Evolutionary conservation across 1,140 invertebrate species (phyloP).

Genomic region (Rhyacophila brunnea): DNA sequence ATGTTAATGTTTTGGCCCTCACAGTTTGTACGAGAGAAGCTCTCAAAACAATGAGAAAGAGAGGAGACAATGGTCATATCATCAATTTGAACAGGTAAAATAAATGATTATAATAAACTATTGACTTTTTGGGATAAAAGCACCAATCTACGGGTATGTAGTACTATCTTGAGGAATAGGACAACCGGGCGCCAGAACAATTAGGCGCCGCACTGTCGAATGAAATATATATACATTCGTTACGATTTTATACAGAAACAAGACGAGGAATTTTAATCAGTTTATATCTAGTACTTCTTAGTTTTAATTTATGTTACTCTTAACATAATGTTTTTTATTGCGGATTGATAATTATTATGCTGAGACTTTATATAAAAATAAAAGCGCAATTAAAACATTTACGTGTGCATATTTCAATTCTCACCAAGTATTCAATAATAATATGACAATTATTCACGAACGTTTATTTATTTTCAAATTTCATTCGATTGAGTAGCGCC

Average conservation of each 20-base stretch:
- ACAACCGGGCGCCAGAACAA: too few relatives aligned
- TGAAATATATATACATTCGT: too few relatives aligned
- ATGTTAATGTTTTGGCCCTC: slow-evolving; percentile 61
- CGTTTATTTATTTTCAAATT: too few relatives aligned
- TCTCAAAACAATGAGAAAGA: slow-evolving; percentile 59
- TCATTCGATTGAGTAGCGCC: too few relatives aligned
- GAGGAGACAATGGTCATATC: slow-evolving; percentile 63
- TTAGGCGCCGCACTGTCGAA: too few relatives aligned
- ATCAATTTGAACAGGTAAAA: slow-evolving; percentile 63
- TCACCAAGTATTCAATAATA: too few relatives aligned
- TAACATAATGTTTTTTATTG: too few relatives aligned
- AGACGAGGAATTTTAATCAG: too few relatives aligned
- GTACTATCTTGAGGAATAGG: background rate
- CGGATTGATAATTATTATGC: background rate
- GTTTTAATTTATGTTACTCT: background rate
- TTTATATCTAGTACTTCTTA: background rate
- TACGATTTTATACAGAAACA: too few relatives aligned
- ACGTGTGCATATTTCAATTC: background rate
- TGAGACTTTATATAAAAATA: background rate
- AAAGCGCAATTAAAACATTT: background rate
- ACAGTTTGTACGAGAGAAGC: slow-evolving; percentile 57
- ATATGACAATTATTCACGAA: too few relatives aligned
- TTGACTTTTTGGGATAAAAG: background rate
- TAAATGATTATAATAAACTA: background rate
- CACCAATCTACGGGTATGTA: background rate